Percentiles rank a stretch among this genome's conserved stretches.
Evolutionary conservation across 2,888 invertebrate genomes (phyloP).

Genomic region (Caenorhabditis drosophilae): DNA sequence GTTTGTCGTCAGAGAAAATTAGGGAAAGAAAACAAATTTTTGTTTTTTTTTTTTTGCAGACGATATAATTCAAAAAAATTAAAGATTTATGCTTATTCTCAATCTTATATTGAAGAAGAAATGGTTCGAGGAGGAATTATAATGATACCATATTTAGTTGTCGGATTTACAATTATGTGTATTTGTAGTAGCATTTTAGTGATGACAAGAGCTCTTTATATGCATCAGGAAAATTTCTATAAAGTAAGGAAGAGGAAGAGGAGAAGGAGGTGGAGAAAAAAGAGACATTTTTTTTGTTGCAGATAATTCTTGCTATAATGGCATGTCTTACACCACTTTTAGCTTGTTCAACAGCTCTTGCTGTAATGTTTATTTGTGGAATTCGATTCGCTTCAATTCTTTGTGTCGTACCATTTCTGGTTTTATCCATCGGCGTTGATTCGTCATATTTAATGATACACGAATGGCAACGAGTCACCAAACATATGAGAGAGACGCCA

Average conservation of each 20-base stretch:
- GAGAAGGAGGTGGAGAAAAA: neutral
- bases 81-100: slow-evolving; percentile 55
- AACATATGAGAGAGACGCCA: slow-evolving; percentile 61
- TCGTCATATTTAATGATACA: slow-evolving; percentile 66
- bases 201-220: slow-evolving; percentile 58
- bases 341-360: slow-evolving; percentile 62
- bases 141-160: slow-evolving; percentile 49
- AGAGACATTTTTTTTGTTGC: slow-evolving; percentile 3
- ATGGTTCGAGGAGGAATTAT: slow-evolving; percentile 60
- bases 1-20: slow-evolving; percentile 26
- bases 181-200: slow-evolving; percentile 58
- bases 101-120: slow-evolving; percentile 64
- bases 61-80: slow-evolving; percentile 53
- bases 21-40: too few relatives aligned
- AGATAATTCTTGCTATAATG: slow-evolving; percentile 61
- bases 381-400: slow-evolving; percentile 64
- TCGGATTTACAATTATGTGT: slow-evolving; percentile 65
- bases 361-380: slow-evolving; percentile 61
- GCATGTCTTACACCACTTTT: slow-evolving; percentile 63
- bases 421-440: slow-evolving; percentile 63
- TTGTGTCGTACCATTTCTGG: slow-evolving; percentile 65
- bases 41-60: slow-evolving; percentile 45
- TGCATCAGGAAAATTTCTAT: slow-evolving; percentile 63
- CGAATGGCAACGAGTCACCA: slow-evolving; percentile 67
- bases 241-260: slow-evolving; percentile 37